Conservation (phyloP, 2,113 vertebrate species). For the Origma solitaria region DNA sequence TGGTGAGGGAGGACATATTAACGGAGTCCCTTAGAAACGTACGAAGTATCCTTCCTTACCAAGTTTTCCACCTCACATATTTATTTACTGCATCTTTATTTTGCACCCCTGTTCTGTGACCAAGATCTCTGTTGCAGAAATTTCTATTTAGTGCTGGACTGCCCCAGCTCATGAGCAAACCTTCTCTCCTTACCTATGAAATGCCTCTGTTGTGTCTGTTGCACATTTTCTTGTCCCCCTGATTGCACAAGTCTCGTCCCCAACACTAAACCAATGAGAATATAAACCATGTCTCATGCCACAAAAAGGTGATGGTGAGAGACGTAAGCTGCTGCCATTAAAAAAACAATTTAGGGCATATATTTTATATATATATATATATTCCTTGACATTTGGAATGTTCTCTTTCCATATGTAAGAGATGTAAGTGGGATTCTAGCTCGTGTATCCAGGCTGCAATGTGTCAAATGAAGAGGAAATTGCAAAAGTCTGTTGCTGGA, state of each 20-base stretch:
- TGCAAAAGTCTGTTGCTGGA: neutral
- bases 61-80: neutral
- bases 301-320: neutral
- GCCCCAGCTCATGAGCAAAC: neutral
- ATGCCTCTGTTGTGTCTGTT: neutral
- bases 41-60: neutral
- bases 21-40: neutral
- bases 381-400: neutral
- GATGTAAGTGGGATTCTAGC: neutral
- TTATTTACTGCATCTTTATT: neutral
- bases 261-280: neutral
- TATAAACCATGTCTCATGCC: neutral
- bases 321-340: neutral
- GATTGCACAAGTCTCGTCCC: neutral
- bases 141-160: neutral
- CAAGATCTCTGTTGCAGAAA: neutral
- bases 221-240: neutral
- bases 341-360: neutral
- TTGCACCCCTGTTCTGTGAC: neutral
- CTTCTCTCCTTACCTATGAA: neutral
- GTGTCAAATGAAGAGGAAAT: neutral
- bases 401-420: neutral
- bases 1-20: neutral
- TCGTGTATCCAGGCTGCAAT: neutral
- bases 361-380: neutral